Conservation (phyloP, 2,113 vertebrate species). For the Athene cunicularia region DNA sequence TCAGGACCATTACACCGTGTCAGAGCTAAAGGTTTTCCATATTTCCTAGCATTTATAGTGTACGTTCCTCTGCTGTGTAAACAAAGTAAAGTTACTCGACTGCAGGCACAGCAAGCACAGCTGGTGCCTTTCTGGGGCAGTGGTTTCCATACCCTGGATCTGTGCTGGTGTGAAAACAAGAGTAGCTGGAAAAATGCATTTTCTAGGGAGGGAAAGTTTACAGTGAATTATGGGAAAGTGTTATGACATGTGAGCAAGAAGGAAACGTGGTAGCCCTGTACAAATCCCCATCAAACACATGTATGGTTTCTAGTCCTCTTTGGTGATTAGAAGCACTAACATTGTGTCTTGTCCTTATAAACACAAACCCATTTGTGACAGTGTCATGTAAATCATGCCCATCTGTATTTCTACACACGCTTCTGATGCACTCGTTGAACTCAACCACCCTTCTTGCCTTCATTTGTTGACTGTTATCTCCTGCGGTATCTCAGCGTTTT, state of each 20-base stretch:
- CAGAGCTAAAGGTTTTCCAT: not conserved
- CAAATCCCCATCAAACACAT: not conserved
- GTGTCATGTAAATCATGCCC: not conserved
- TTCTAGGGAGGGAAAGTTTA: not conserved
- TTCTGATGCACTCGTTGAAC: not conserved
- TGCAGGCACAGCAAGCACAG: not conserved
- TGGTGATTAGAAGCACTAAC: not conserved
- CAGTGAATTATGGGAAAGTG: not conserved
- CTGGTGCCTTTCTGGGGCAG: not conserved
- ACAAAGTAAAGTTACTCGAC: not conserved
- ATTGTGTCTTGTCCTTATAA: not conserved
- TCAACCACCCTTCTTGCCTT: not conserved
- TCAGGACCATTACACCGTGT: not conserved
- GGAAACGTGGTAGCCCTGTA: not conserved
- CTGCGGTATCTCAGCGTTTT: not conserved
- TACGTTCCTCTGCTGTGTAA: not conserved
- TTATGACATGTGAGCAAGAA: not conserved
- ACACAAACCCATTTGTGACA: not conserved
- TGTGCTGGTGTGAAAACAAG: not conserved
- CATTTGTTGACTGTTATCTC: not conserved
- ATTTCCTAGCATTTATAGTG: not conserved
- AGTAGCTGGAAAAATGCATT: not conserved
- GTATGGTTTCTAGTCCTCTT: not conserved
- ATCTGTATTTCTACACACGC: not conserved
- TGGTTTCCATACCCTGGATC: not conserved